phyloP scores from a whole-genome alignment of 2,888 invertebrate genomes.

The Rhagonycha fulva region DNA sequence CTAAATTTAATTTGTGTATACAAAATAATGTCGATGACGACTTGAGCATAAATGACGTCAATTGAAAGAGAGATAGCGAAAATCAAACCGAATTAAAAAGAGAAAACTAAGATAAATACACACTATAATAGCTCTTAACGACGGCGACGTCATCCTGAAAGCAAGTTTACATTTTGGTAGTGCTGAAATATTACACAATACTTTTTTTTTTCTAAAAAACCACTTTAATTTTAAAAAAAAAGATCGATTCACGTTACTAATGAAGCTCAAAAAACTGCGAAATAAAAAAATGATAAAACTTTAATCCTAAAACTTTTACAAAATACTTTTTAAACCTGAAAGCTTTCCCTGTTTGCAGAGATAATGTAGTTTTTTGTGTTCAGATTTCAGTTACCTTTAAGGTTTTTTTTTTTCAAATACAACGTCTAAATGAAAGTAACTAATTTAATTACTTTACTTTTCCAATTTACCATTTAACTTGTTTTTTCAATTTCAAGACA shows the following conservation, averaged over 20 bases:
- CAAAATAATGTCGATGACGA: background rate
- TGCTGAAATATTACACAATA: background rate
- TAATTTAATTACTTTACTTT: background rate
- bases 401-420: background rate
- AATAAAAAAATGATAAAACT: background rate
- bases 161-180: background rate
- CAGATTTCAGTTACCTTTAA: background rate
- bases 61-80: background rate
- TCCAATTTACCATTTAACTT: background rate
- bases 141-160: background rate
- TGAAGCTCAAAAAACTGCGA: background rate
- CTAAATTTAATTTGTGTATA: background rate
- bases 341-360: background rate
- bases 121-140: background rate
- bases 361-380: background rate
- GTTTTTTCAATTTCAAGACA: background rate
- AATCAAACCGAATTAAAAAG: background rate
- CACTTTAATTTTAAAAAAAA: background rate
- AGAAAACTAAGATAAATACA: background rate
- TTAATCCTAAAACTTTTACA: background rate
- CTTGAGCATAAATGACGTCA: background rate
- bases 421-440: background rate
- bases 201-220: background rate
- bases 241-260: background rate
- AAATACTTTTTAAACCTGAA: background rate